Base-by-base conservation (phyloP, 2,797 vertebrate species). In the Odontamblyopus lacepedii region DNA sequence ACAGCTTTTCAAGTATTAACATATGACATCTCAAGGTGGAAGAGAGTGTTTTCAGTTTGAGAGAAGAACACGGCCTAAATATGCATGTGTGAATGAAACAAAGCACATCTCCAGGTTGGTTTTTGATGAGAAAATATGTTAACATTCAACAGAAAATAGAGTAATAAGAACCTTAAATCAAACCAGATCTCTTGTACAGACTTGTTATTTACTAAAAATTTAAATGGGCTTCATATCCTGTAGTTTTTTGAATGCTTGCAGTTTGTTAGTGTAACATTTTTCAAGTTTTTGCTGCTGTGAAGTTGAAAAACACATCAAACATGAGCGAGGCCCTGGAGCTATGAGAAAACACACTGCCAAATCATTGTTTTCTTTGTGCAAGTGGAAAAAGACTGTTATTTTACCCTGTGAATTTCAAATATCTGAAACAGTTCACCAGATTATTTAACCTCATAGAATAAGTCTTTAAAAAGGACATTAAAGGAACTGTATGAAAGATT, bases 321-420 rank as follows among this genome's bases (percentile, higher is more conserved):
- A n/a, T 38, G 32, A 63, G 35, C 13, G 62, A 35, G 11, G n/a
- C 62, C 62, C 62, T n/a, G 38, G 38, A 44, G 38, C 62, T 41
- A 23, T 63, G n/a, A 26, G 12, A 15, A 63, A 44, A 62, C 32
- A 62, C 32, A 62, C 29, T 32, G 62, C 62, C 32, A 63, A 26
- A 63, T 44, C 9, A 23, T 23, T 44, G 32, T 44, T 63, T 63
- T 44, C 38, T 63, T 63, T 63, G 62, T 44, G 41, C 62, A n/a
- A 62, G 30, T 32, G 16, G 32, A 9, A 38, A 62, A 38, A 6
- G 9, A 18, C 6, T 29, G 27, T 29, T 60, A 9, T 35, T 62
- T 19, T 62, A n/a, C 23, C 62, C n/a, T 18, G 15, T 63, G 41
- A 62, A 38, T 44, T 44, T 44, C n/a, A 26, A 15, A 9, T 41